These are phyloP conservation scores for Aldabrachelys gigantea DNA, from an alignment of 2,113 vertebrate genomes.

Conservation along the genomic window DNA sequence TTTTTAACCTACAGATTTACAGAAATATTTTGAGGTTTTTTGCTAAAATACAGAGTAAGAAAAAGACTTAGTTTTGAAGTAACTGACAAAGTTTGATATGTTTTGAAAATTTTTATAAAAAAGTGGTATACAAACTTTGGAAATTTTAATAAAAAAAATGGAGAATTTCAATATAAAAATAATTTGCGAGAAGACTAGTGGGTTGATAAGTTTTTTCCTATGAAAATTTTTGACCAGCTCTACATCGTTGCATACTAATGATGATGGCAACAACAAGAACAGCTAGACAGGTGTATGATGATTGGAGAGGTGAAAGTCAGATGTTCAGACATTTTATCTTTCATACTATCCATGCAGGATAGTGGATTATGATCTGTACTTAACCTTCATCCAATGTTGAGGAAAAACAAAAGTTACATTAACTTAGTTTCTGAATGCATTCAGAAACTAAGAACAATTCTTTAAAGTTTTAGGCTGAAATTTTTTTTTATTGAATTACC, in stretches of 20 bases:
- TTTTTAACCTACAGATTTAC: constrained; percentile 47
- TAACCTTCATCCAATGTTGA: neutral
- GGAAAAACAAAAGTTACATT: neutral
- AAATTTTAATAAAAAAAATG: neutral
- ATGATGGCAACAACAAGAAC: too few relatives aligned
- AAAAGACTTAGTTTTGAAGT: neutral
- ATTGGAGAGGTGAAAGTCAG: neutral
- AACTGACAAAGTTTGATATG: neutral
- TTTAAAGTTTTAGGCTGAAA: neutral
- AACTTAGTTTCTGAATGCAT: neutral
- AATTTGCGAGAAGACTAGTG: neutral
- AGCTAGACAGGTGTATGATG: neutral
- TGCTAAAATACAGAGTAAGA: neutral
- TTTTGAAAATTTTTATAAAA: neutral
- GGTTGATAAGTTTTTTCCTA: neutral
- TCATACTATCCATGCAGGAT: neutral
- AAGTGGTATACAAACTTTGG: too few relatives aligned
- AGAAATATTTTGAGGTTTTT: constrained; percentile 49
- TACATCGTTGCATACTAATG: too few relatives aligned
- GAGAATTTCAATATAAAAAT: neutral
- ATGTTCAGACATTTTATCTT: neutral
- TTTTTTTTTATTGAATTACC: neutral
- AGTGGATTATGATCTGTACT: neutral
- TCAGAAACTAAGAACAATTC: neutral
- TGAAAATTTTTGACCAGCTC: neutral